A percentile compares a stretch with the other conserved stretches of the same genome.
Evolutionary conservation across 2,888 invertebrate genomes (phyloP).

Genomic region (Limnephilus lunatus): DNA sequence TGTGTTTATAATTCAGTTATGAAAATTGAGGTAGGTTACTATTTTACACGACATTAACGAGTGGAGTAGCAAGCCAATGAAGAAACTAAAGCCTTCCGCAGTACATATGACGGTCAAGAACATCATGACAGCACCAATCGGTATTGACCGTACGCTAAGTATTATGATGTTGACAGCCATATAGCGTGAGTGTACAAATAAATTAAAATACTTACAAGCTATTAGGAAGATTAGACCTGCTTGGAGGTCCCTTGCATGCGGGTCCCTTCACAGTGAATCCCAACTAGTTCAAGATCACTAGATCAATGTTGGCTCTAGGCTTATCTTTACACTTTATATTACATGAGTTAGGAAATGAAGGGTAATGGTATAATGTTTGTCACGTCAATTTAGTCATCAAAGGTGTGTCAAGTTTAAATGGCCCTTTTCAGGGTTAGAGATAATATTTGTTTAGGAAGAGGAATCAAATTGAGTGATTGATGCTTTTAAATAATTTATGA

Average conservation of each 20-base stretch:
- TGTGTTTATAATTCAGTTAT: too few relatives aligned
- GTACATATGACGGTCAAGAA: neutral
- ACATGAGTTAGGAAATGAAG: neutral
- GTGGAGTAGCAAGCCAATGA: too few relatives aligned
- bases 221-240: neutral
- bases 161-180: constrained; percentile 7
- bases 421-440: neutral
- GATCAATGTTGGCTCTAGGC: constrained; percentile 45
- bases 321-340: neutral
- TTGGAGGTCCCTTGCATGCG: constrained; percentile 40
- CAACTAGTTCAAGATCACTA: constrained; percentile 54
- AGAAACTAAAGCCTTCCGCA: too few relatives aligned
- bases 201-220: neutral
- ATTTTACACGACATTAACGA: too few relatives aligned
- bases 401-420: neutral
- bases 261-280: constrained; percentile 41
- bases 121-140: neutral
- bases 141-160: neutral
- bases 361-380: neutral
- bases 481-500: too few relatives aligned
- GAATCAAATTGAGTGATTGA: neutral
- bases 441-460: neutral
- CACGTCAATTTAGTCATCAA: neutral
- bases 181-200: neutral
- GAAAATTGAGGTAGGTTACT: too few relatives aligned